phyloP scores from a whole-genome alignment of 2,113 vertebrate species.

The Rana temporaria region DNA sequence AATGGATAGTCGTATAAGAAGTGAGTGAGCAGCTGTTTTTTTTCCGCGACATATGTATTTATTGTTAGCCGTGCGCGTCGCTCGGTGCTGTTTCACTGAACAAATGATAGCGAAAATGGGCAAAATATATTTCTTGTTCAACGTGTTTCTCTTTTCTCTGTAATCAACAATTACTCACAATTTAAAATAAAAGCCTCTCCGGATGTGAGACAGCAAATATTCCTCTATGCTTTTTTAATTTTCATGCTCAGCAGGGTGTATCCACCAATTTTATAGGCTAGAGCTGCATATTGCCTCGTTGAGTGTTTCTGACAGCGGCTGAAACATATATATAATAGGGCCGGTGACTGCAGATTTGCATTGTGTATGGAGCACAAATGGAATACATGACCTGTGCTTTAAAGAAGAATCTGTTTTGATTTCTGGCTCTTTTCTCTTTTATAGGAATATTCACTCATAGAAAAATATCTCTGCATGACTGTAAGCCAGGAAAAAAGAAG shows the following conservation, averaged over 20 bases:
- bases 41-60: slow-evolving; percentile 46
- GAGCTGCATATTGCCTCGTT: not conserved
- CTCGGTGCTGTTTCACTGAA: slow-evolving; percentile 17
- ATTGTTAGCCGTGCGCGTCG: slow-evolving; percentile 28
- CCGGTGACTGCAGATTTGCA: not conserved
- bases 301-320: not conserved
- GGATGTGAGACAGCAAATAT: not conserved
- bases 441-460: too few species aligned
- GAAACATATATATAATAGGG: slow-evolving; percentile 5
- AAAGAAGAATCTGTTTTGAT: not conserved
- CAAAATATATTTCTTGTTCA: slow-evolving; percentile 13
- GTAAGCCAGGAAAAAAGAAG: too few species aligned
- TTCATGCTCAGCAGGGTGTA: not conserved
- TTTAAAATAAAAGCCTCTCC: slow-evolving; percentile 4
- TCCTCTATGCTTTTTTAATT: not conserved
- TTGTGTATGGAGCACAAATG: not conserved
- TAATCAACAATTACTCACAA: slow-evolving; percentile 37
- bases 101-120: slow-evolving; percentile 39
- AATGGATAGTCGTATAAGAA: slow-evolving; percentile 35
- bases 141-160: slow-evolving; percentile 27
- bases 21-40: slow-evolving; percentile 16
- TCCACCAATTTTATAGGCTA: not conserved
- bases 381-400: not conserved
- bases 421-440: too few species aligned
- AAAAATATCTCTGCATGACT: too few species aligned